Evolutionary conservation across 2,113 vertebrate species (phyloP), one percentile per base, ranked within the genome.

Genomic region (Donacobius atricapilla): DNA sequence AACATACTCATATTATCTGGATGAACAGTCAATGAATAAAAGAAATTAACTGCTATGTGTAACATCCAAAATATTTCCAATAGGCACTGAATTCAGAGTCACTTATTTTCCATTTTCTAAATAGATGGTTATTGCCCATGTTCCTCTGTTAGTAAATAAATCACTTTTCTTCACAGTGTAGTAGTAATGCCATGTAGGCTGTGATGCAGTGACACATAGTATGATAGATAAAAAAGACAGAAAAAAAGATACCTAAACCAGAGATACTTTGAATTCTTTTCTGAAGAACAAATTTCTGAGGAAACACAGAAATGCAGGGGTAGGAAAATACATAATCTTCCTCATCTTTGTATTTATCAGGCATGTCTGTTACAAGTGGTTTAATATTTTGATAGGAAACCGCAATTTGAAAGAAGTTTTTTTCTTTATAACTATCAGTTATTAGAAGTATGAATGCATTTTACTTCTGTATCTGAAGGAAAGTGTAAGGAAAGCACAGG

Each of bases 81-180:
- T 44, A 94, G 57, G 19, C 51, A 73, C 50, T 69, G 75, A 75
- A 79, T 83, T 94, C 24, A 71, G 30, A 57, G 30, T 71, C 19
- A 64, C 6, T 83, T 75, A 61, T 81, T 95, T 90, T 96, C 40
- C 14, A 51, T 91, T 96, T 97, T 73, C 44, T 63, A 91, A 50
- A 71, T 76, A 79, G 37, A 58, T 93, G 7, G 78, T 91, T 92
- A 60, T 60, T 93, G 35, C 24, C 37, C 15, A 33, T 75, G 12
- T 77, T 72, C 15, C 76, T 92, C 30, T 88, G 14, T 61, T 73
- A 57, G 91, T 87, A 88, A 87, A 72, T 91, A 61, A 87, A 91
- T 9, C 25, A 47, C 21, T 96, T 79, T 11, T 83, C 71, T 66
- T 79, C 51, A 28, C 37, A 60, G 19, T 71, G 37, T 13, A 48